Evolutionary conservation across 2,888 invertebrate genomes (phyloP).

Genomic region (Tachystola acroxantha): DNA sequence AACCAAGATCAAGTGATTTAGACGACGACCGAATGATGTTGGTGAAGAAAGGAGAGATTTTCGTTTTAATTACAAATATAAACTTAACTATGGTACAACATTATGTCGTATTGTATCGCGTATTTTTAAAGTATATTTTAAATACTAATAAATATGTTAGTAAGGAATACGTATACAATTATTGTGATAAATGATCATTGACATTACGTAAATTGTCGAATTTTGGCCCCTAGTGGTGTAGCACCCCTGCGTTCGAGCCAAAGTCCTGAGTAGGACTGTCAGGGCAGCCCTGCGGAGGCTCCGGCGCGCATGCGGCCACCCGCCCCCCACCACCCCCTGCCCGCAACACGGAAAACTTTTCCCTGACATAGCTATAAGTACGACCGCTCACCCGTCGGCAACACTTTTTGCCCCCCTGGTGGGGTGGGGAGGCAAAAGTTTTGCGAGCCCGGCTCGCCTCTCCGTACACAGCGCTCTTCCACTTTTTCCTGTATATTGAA

Average conservation of each 20-base stretch:
- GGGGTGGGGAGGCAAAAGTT: conserved; percentile 70
- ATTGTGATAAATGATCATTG: conserved; percentile 11
- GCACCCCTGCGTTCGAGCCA: conserved; percentile 34
- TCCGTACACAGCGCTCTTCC: conserved; percentile 76
- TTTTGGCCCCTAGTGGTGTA: conserved; percentile 16
- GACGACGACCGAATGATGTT: neutral
- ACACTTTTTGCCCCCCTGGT: conserved; percentile 73
- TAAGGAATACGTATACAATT: no score
- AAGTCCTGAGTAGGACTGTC: conserved; percentile 65
- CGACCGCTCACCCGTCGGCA: conserved; percentile 69
- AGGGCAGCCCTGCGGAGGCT: conserved; percentile 56
- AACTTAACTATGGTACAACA: no score
- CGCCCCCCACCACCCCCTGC: conserved; percentile 46
- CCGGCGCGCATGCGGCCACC: conserved; percentile 61
- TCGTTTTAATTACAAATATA: neutral
- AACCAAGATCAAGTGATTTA: conserved; percentile 7
- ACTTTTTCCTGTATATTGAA: conserved; percentile 79
- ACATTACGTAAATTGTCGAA: conserved; percentile 45
- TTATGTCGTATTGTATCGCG: no score
- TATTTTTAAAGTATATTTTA: no score
- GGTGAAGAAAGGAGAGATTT: neutral
- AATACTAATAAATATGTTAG: neutral
- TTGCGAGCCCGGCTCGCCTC: conserved; percentile 69
- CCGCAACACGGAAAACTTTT: conserved; percentile 79
- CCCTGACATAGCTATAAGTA: conserved; percentile 73